Conservation (phyloP, 2,888 invertebrate genomes). For the Drosophila longiperda region DNA sequence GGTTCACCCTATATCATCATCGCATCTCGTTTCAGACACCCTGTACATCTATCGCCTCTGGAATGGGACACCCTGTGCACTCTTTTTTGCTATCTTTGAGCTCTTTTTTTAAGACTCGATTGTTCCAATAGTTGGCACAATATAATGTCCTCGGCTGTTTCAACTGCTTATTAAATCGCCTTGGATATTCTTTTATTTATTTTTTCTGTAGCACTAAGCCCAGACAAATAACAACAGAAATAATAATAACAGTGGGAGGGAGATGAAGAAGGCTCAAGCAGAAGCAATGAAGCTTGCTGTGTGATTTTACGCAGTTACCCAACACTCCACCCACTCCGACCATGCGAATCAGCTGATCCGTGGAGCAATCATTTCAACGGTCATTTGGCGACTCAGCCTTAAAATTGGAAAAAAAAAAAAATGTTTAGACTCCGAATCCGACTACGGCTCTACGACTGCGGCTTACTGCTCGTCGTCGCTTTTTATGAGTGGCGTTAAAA, state of each 20-base stretch:
- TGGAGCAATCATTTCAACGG: constrained; percentile 76
- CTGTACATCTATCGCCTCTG: too few relatives aligned
- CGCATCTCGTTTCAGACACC: too few relatives aligned
- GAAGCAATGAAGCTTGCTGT: constrained; percentile 59
- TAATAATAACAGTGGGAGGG: too few relatives aligned
- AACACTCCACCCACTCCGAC: background rate
- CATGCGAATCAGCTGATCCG: constrained; percentile 38
- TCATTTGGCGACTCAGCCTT: constrained; percentile 79
- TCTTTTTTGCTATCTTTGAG: too few relatives aligned
- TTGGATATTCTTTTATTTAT: constrained; percentile 77
- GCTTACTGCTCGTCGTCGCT: constrained; percentile 68
- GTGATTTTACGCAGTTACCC: constrained; percentile 51
- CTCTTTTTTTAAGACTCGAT: background rate
- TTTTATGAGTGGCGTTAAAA: constrained; percentile 79
- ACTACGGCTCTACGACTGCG: constrained; percentile 8
- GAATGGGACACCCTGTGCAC: too few relatives aligned
- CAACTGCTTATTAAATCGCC: constrained; percentile 57
- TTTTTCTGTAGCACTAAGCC: constrained; percentile 73
- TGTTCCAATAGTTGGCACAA: background rate
- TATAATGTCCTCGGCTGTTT: constrained; percentile 31
- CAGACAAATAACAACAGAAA: constrained; percentile 58
- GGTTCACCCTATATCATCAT: too few relatives aligned
- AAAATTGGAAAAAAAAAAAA: constrained; percentile 71
- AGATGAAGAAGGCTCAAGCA: constrained; percentile 28
- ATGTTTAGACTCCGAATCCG: constrained; percentile 5